Evolutionary conservation across 1,140 invertebrate genomes (phyloP).

Genomic region (Spodoptera litura): DNA sequence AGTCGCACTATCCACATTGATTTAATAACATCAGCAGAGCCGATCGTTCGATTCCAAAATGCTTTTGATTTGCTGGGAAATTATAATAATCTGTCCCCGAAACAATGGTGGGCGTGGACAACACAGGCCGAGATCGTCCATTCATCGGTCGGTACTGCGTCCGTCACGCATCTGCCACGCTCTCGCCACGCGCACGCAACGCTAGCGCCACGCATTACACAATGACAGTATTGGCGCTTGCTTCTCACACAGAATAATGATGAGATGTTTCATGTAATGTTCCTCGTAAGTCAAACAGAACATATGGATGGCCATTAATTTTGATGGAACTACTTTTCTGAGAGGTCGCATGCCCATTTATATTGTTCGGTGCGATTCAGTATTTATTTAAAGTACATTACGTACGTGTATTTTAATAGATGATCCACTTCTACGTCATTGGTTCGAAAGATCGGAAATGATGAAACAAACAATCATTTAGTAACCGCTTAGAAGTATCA

Average conservation of each 20-base stretch:
- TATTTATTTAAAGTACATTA: background rate
- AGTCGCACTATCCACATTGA: slow-evolving; percentile 57
- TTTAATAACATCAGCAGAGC: slow-evolving; percentile 67
- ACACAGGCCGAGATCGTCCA: slow-evolving; percentile 53
- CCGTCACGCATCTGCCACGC: slow-evolving; percentile 8
- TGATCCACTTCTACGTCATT: too few species aligned
- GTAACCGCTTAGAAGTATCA: background rate
- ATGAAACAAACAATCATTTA: background rate
- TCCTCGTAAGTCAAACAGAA: slow-evolving; percentile 59
- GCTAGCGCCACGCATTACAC: slow-evolving; percentile 52
- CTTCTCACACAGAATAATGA: slow-evolving; percentile 61
- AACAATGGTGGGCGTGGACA: slow-evolving; percentile 70
- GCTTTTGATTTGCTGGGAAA: slow-evolving; percentile 74
- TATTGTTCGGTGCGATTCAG: slow-evolving; percentile 7
- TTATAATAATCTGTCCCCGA: slow-evolving; percentile 74
- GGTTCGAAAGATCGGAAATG: background rate
- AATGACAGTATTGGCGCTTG: slow-evolving; percentile 62
- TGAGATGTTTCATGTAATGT: slow-evolving; percentile 56
- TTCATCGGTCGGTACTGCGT: slow-evolving; percentile 52
- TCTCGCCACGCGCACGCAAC: slow-evolving; percentile 4
- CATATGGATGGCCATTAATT: slow-evolving; percentile 57
- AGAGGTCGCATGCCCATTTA: slow-evolving; percentile 41
- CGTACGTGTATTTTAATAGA: too few species aligned
- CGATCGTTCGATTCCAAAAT: slow-evolving; percentile 73
- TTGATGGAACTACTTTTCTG: slow-evolving; percentile 56